Conservation (phyloP, 1,140 invertebrate genomes). For the Planococcus citri region DNA sequence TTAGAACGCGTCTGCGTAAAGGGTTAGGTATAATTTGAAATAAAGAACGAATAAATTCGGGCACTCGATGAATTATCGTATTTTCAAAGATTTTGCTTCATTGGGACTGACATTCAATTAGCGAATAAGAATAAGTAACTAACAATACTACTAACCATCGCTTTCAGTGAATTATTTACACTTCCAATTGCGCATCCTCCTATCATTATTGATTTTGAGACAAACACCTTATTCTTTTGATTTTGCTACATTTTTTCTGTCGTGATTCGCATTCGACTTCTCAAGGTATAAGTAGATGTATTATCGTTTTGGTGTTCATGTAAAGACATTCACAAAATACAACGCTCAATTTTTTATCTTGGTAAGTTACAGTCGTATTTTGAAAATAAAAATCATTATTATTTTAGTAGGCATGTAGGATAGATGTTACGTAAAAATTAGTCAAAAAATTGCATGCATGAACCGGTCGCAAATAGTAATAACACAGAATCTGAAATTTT, state of each 20-base stretch:
- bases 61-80: not conserved
- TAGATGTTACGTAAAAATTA: too few species aligned
- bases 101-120: not conserved
- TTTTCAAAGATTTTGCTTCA: not conserved
- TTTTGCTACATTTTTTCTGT: not conserved
- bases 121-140: not conserved
- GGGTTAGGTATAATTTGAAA: too few species aligned
- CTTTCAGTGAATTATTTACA: not conserved
- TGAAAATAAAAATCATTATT: too few species aligned
- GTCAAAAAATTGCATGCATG: too few species aligned
- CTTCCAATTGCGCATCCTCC: not conserved
- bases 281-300: too few species aligned
- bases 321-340: too few species aligned
- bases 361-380: too few species aligned
- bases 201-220: not conserved
- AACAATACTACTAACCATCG: not conserved
- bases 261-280: not conserved
- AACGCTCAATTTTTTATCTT: too few species aligned
- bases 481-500: too few species aligned
- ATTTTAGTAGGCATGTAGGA: too few species aligned
- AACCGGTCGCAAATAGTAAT: too few species aligned
- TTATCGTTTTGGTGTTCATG: too few species aligned
- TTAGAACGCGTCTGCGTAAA: not conserved
- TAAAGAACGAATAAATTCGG: not conserved
- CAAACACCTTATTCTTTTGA: not conserved